Evolutionary conservation across 2,888 invertebrate genomes (phyloP).

Genomic region (Leptinotarsa haldemani): DNA sequence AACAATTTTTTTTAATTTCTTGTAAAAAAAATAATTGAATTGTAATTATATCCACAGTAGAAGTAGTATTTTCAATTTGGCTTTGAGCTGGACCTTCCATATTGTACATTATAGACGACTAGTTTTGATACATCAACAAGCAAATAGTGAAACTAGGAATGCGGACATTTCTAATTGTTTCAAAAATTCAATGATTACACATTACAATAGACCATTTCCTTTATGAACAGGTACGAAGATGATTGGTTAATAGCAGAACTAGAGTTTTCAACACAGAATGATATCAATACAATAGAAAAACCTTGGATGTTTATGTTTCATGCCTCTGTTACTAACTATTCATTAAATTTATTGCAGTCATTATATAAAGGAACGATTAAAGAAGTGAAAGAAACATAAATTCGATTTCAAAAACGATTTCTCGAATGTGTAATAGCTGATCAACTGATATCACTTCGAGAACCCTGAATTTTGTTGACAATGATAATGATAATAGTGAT

Average conservation of each 20-base stretch:
- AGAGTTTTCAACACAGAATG: background rate
- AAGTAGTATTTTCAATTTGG: too few species aligned
- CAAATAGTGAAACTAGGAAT: too few species aligned
- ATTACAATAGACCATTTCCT: background rate
- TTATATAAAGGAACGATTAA: background rate
- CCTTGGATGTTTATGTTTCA: background rate
- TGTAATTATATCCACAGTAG: too few species aligned
- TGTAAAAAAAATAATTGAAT: too few species aligned
- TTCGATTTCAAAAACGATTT: background rate
- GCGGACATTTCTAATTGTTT: background rate
- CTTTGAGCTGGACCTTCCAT: too few species aligned
- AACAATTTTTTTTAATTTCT: too few species aligned
- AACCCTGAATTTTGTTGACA: too few species aligned
- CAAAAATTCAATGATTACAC: background rate
- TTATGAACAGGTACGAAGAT: slow-evolving; percentile 11
- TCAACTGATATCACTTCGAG: background rate
- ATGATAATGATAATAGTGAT: too few species aligned
- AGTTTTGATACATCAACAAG: too few species aligned
- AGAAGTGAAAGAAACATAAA: background rate
- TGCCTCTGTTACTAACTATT: background rate
- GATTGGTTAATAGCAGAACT: background rate
- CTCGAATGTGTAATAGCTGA: slow-evolving; percentile 3
- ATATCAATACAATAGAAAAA: background rate
- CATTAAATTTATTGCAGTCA: background rate
- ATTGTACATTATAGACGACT: too few species aligned